Conservation (phyloP, 2,113 vertebrate species). For the Psammodynastes pulverulentus region DNA sequence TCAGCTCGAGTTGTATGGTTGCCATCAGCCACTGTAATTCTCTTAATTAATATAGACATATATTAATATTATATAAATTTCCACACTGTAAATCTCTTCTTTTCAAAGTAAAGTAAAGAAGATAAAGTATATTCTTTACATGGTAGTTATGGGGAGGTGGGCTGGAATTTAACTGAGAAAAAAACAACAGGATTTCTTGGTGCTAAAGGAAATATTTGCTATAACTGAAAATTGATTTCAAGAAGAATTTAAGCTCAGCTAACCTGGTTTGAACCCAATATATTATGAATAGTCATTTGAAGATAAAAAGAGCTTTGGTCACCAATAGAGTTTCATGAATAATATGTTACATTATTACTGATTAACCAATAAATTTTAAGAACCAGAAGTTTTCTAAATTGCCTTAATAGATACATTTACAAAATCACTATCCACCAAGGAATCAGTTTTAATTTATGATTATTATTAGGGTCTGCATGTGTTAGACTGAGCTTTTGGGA, state of each 20-base stretch:
- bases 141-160: not conserved
- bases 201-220: not conserved
- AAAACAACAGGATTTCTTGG: not conserved
- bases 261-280: not conserved
- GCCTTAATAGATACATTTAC: not conserved
- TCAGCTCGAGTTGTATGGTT: not conserved
- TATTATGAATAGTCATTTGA: not conserved
- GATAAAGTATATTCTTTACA: not conserved
- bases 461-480: not conserved
- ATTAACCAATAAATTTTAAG: not conserved
- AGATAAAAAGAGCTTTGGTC: not conserved
- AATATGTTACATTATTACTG: not conserved
- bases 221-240: not conserved
- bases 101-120: not conserved
- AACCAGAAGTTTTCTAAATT: not conserved
- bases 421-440: not conserved
- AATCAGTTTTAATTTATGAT: not conserved
- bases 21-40: not conserved
- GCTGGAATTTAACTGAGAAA: not conserved
- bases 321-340: not conserved
- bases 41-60: not conserved
- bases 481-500: not conserved
- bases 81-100: not conserved
- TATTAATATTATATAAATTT: not conserved
- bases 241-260: not conserved